These are phyloP conservation scores for Porites australiensis DNA, from an alignment of 64 coral and sea anemone species.

Conservation along the genomic window DNA sequence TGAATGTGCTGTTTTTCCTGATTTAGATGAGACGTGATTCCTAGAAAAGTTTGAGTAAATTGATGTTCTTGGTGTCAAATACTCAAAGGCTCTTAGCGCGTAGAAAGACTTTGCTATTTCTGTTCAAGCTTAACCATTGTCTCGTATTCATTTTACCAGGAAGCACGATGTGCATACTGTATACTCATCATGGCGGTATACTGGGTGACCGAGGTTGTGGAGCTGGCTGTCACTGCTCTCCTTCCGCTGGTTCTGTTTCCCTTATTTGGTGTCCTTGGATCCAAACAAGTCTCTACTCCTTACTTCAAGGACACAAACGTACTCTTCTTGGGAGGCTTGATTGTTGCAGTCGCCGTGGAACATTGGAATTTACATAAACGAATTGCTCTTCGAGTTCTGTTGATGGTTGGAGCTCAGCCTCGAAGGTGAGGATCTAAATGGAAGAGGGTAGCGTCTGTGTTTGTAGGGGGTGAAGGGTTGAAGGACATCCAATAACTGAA, in stretches of 20 bases:
- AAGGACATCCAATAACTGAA: too few species aligned
- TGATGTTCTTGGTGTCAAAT: too few species aligned
- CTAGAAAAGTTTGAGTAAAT: too few species aligned
- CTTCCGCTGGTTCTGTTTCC: conserved; percentile 91
- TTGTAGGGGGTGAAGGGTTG: too few species aligned
- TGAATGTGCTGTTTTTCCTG: too few species aligned
- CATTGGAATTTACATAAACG: conserved; percentile 93
- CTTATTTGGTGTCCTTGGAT: conserved; percentile 85
- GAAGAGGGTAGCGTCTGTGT: too few species aligned
- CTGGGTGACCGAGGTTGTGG: conserved; percentile 95
- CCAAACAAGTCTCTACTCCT: conserved; percentile 80
- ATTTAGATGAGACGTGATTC: too few species aligned
- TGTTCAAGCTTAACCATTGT: neutral
- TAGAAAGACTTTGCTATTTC: too few species aligned
- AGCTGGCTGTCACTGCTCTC: conserved; percentile 90
- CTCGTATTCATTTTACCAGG: conserved; percentile 26
- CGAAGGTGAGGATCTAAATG: conserved; percentile 54
- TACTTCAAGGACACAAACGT: conserved; percentile 98
- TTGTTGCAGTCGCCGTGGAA: conserved; percentile 91
- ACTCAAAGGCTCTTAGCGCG: too few species aligned
- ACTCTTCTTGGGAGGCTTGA: conserved; percentile 86
- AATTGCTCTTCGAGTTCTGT: conserved; percentile 82
- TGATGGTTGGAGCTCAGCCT: conserved; percentile 87
- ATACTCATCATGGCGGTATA: conserved; percentile 92
- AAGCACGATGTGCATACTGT: conserved; percentile 88